Evolutionary conservation across 1,140 invertebrate genomes (phyloP).

Genomic region (Pseudoatta argentina): DNA sequence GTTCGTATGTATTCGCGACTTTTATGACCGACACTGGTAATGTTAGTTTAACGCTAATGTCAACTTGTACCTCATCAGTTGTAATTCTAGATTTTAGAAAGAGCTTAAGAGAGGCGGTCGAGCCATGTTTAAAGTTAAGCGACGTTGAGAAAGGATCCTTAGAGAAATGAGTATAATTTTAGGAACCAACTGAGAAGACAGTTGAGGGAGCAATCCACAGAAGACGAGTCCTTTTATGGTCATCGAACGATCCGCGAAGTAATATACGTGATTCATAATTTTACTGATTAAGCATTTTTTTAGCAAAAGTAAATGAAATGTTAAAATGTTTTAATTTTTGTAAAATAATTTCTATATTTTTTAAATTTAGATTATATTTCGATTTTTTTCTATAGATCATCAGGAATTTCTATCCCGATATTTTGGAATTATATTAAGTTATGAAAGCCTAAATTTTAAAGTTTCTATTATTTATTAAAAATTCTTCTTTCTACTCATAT

Average conservation of each 20-base stretch:
- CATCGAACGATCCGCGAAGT: slow-evolving; percentile 5
- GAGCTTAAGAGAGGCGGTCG: neutral
- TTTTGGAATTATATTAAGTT: neutral
- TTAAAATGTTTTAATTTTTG: neutral
- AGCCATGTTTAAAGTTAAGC: slow-evolving; percentile 14
- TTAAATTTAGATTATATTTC: neutral
- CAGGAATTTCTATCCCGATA: neutral
- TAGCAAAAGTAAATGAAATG: neutral
- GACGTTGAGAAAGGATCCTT: slow-evolving; percentile 9
- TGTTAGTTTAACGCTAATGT: neutral
- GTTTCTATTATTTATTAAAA: neutral
- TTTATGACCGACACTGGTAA: slow-evolving; percentile 20
- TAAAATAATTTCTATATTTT: slow-evolving; percentile 14
- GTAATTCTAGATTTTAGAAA: slow-evolving; percentile 43
- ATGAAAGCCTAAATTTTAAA: neutral
- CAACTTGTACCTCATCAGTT: neutral
- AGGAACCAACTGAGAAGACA: neutral
- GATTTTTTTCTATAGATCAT: neutral
- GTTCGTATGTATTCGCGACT: slow-evolving; percentile 24
- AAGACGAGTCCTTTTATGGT: slow-evolving; percentile 25
- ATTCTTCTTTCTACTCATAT: neutral
- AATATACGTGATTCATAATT: slow-evolving; percentile 15
- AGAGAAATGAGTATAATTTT: slow-evolving; percentile 50
- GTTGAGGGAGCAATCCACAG: neutral
- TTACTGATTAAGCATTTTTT: neutral